These are phyloP conservation scores for Ceratoteleas bidentatus DNA, from an alignment of 1,140 invertebrate genomes.

Conservation along the genomic window DNA sequence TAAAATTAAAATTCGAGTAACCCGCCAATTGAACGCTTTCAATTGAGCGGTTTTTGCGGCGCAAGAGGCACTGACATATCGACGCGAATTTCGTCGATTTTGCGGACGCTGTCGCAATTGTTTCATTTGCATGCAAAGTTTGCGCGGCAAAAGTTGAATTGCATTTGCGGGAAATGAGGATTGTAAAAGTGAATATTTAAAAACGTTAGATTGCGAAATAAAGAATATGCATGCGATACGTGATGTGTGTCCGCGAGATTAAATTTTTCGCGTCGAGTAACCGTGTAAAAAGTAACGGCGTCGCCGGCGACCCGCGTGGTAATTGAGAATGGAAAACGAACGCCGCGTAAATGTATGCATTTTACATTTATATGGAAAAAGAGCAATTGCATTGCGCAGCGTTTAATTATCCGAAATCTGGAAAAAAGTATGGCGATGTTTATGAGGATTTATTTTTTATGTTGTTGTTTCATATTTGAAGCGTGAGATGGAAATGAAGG, in stretches of 20 bases:
- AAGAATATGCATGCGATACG: conserved; percentile 1
- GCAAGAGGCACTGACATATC: conserved; percentile 7
- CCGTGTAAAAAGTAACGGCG: not conserved
- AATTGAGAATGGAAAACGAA: not conserved
- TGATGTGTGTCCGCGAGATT: conserved; percentile 1
- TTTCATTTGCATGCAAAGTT: conserved; percentile 21
- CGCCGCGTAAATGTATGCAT: not conserved
- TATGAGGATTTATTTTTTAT: too few species aligned
- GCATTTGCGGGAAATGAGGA: conserved; percentile 6
- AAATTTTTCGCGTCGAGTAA: not conserved
- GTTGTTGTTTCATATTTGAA: too few species aligned
- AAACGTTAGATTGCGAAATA: conserved; percentile 15
- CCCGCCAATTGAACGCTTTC: conserved; percentile 5
- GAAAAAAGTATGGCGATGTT: too few species aligned
- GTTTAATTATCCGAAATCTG: too few species aligned
- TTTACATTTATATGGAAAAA: too few species aligned
- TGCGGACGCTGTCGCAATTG: conserved; percentile 6
- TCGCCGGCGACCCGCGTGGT: not conserved
- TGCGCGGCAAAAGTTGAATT: not conserved
- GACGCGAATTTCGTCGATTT: conserved; percentile 15
- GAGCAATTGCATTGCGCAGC: too few species aligned
- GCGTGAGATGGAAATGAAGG: too few species aligned
- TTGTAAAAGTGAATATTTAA: conserved; percentile 17
- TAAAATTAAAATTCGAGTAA: not conserved
- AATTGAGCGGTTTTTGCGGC: conserved; percentile 9